Evolutionary conservation across 2,888 invertebrate species (phyloP).

Genomic region (Leptodirus hochenwartii): DNA sequence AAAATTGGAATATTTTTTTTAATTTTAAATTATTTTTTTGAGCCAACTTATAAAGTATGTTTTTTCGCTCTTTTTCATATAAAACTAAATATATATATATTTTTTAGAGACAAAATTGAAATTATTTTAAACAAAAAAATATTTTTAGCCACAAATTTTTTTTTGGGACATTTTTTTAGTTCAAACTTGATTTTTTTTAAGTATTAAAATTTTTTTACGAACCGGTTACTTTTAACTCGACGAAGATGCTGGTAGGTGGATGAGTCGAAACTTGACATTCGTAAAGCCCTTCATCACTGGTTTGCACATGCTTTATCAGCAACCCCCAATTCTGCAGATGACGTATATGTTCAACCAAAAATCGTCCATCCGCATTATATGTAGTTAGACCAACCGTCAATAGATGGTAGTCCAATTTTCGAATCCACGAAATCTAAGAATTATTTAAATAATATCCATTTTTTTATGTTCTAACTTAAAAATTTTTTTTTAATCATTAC

Average conservation of each 20-base stretch:
- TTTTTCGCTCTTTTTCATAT: too few relatives aligned
- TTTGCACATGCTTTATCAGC: slow-evolving; percentile 50
- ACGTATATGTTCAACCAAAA: slow-evolving; percentile 42
- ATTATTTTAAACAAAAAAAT: too few relatives aligned
- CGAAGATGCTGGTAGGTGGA: slow-evolving; percentile 56
- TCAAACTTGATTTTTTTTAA: not conserved
- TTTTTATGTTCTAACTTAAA: too few relatives aligned
- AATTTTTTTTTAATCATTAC: too few relatives aligned
- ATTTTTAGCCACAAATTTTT: too few relatives aligned
- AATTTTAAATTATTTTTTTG: too few relatives aligned
- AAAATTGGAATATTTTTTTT: too few relatives aligned
- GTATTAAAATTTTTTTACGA: slow-evolving; percentile 21
- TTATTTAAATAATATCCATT: too few relatives aligned
- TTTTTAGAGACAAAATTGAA: too few relatives aligned
- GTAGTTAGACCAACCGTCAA: slow-evolving; percentile 50
- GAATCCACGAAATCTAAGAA: slow-evolving; percentile 48
- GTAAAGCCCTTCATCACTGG: slow-evolving; percentile 52
- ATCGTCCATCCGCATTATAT: slow-evolving; percentile 46
- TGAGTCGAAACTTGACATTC: slow-evolving; percentile 71
- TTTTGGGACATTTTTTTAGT: not conserved
- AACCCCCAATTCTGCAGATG: slow-evolving; percentile 45
- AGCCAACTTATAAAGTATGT: too few relatives aligned
- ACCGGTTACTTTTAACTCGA: slow-evolving; percentile 59
- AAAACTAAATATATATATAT: too few relatives aligned
- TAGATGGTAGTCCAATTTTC: slow-evolving; percentile 47